A percentile compares a stretch with the other conserved stretches of the same genome.
phyloP scores from a whole-genome alignment of 2,113 vertebrate species.

The Psephotus haematonotus region DNA sequence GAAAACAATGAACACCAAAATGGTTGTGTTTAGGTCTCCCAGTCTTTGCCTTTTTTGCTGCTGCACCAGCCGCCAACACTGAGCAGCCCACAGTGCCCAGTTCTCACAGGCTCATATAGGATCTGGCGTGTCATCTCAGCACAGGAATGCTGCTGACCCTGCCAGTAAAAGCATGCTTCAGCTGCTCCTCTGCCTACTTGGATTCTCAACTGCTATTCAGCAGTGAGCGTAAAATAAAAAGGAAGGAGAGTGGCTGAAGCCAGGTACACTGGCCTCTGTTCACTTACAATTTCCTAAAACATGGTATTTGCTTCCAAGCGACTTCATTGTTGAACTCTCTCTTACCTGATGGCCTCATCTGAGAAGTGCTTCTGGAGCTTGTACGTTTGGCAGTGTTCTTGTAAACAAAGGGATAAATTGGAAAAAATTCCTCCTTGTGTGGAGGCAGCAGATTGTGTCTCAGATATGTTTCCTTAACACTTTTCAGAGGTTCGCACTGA shows the following conservation, averaged over 20 bases:
- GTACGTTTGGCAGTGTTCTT: not conserved
- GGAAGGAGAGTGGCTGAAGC: not conserved
- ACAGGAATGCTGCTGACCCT: not conserved
- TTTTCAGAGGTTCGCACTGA: not conserved
- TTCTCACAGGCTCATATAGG: not conserved
- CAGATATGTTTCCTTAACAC: not conserved
- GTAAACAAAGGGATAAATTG: not conserved
- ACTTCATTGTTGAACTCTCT: not conserved
- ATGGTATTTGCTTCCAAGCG: accelerated
- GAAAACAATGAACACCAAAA: not conserved
- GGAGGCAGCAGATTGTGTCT: not conserved
- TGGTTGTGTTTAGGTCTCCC: not conserved
- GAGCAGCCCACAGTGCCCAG: not conserved
- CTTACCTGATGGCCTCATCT: not conserved
- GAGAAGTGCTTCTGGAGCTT: not conserved
- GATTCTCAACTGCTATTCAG: not conserved
- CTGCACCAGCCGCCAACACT: not conserved
- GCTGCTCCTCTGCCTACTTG: not conserved
- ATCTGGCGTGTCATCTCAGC: accelerated
- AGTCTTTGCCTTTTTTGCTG: not conserved
- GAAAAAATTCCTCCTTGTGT: not conserved
- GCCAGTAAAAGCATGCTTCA: not conserved
- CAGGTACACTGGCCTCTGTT: not conserved
- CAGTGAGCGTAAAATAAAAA: not conserved
- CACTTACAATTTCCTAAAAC: not conserved